phyloP scores from a whole-genome alignment of 2,797 vertebrate species.

The Pristis pectinata region DNA sequence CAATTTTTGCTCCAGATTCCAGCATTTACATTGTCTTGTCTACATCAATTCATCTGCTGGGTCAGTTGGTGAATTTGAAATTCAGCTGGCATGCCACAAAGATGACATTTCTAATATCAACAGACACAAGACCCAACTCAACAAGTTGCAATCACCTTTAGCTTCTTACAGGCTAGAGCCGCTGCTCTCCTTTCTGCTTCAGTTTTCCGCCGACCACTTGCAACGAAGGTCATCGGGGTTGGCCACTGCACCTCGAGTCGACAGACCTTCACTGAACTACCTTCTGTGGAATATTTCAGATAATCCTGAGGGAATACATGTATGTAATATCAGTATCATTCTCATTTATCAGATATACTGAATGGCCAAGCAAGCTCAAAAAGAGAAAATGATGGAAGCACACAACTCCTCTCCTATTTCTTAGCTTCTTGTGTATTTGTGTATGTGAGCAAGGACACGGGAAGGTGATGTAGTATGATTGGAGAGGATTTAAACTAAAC shows the following conservation, averaged over 20 bases:
- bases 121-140: not conserved
- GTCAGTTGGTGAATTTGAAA: not conserved
- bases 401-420: no score
- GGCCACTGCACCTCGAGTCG: conserved; percentile 79
- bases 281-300: conserved; percentile 66
- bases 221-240: conserved; percentile 75
- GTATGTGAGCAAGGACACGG: no score
- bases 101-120: not conserved
- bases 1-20: no score
- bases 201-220: conserved; percentile 63
- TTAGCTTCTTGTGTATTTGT: no score
- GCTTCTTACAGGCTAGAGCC: conserved; percentile 79
- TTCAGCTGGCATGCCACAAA: not conserved
- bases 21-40: no score
- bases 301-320: conserved; percentile 57
- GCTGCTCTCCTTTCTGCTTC: conserved; percentile 76
- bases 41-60: not conserved
- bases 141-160: conserved; percentile 65
- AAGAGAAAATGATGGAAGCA: no score
- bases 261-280: conserved; percentile 74
- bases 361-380: no score
- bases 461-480: no score
- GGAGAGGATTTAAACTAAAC: no score
- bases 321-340: not conserved
- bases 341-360: not conserved